Evolutionary conservation across 2,888 invertebrate genomes (phyloP), one percentile per base, ranked within the genome.

Genomic region (Hyles lineata): DNA sequence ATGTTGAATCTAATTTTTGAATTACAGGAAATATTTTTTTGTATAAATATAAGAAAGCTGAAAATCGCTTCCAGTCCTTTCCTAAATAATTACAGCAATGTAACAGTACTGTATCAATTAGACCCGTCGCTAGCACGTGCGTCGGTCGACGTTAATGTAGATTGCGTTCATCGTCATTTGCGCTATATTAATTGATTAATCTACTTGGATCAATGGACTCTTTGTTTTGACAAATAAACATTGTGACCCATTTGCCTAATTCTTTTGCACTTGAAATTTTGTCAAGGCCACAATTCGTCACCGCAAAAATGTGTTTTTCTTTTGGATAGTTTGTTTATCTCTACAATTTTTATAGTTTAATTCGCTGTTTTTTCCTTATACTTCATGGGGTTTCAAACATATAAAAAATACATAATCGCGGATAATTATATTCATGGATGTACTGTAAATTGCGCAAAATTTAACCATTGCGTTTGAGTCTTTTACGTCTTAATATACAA

Each of bases 171-270:
- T 43, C 50, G 63, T 63, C 63, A 50, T 67, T 43, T 67, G 8
- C 62, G 32, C 35, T n/a, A 11, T 21, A 63, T 17, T 43, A 23
- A 7, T 23, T 67, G 43, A 67, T 67, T 43, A 50, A 67, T 23
- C 50, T 15, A 43, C 21, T 19, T n/a, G 43, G n/a, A 21, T 35
- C 63, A 21, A 43, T 55, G 23, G 23, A 67, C 43, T 67, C 17
- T 67, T 17, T 55, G 55, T 55, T 67, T 50, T 50, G 15, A 67
- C 23, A 21, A 63, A 11, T 21, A 50, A 21, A 50, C 67, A 23
- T 23, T 23, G 67, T 50, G 67, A 63, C 63, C 50, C 6, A 43
- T 67, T 67, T 67, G 67, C 43, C 23, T 43, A 50, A 50, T 67
- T 43, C 15, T 43, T 50, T 50, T 50, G 23, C 50, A 43, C 23